phyloP scores from a whole-genome alignment of 1,140 invertebrate species.

The Macrostomum lignano region DNA sequence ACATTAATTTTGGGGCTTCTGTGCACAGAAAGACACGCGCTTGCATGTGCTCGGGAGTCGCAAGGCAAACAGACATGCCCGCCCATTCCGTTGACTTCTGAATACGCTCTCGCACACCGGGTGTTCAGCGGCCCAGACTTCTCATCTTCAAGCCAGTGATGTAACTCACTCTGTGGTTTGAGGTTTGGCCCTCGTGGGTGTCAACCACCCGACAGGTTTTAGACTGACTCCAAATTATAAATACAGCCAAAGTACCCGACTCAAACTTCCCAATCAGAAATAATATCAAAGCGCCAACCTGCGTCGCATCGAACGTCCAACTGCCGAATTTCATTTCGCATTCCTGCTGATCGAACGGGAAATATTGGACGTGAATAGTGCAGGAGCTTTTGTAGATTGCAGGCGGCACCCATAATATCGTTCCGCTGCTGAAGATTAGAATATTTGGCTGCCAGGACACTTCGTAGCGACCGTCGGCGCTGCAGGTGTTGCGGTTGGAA shows the following conservation, averaged over 20 bases:
- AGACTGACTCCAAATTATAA: not conserved
- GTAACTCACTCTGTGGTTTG: not conserved
- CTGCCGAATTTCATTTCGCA: conserved; percentile 97
- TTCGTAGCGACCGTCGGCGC: conserved; percentile 28
- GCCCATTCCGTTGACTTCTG: no score
- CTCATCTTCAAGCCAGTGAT: not conserved
- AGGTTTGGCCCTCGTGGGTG: not conserved
- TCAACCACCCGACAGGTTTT: not conserved
- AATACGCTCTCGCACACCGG: no score
- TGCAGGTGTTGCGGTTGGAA: conserved; percentile 6
- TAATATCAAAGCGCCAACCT: not conserved
- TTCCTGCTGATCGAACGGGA: conserved; percentile 75
- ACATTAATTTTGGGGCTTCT: no score
- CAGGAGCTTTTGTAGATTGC: conserved; percentile 97
- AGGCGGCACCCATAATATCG: conserved; percentile 83
- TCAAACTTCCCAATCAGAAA: not conserved
- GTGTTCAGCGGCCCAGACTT: no score
- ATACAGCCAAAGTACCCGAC: not conserved
- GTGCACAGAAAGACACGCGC: no score
- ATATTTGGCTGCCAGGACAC: conserved; percentile 74
- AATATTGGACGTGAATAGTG: conserved; percentile 91
- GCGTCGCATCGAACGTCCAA: conserved; percentile 44
- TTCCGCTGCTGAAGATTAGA: conserved; percentile 61
- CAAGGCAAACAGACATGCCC: no score
- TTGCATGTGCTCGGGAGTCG: no score